Evolutionary conservation across 2,888 invertebrate genomes (phyloP).

Genomic region (Lamproptera curius): DNA sequence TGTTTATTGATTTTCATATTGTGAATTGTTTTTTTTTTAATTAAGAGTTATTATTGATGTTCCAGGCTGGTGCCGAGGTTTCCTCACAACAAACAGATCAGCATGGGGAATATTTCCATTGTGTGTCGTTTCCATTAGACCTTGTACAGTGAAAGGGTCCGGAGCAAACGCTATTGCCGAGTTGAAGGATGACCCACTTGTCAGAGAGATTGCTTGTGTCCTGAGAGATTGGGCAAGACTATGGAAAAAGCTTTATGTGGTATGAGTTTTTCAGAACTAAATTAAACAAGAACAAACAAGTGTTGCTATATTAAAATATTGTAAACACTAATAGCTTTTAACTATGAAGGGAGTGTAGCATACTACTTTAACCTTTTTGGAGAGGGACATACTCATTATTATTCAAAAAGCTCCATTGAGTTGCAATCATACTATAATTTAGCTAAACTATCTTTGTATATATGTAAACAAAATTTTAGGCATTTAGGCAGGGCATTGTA

Average conservation of each 20-base stretch:
- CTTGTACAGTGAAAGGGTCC: conserved; percentile 87
- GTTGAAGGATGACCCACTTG: conserved; percentile 92
- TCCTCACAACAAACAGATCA: conserved; percentile 82
- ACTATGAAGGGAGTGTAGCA: too few relatives aligned
- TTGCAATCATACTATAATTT: background rate
- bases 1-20: too few relatives aligned
- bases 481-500: too few relatives aligned
- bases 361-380: too few relatives aligned
- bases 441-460: background rate
- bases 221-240: conserved; percentile 95
- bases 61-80: conserved; percentile 94
- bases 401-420: too few relatives aligned
- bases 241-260: conserved; percentile 95
- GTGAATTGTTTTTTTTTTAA: too few relatives aligned
- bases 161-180: conserved; percentile 91
- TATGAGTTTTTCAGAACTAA: conserved; percentile 56
- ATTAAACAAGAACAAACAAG: background rate
- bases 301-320: too few relatives aligned
- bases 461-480: too few relatives aligned
- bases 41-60: too few relatives aligned
- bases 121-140: conserved; percentile 86
- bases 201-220: conserved; percentile 93
- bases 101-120: conserved; percentile 78
- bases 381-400: too few relatives aligned
- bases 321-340: too few relatives aligned